These are phyloP conservation scores for Tetanocera ferruginea DNA, from an alignment of 2,888 invertebrate species.

Conservation along the genomic window DNA sequence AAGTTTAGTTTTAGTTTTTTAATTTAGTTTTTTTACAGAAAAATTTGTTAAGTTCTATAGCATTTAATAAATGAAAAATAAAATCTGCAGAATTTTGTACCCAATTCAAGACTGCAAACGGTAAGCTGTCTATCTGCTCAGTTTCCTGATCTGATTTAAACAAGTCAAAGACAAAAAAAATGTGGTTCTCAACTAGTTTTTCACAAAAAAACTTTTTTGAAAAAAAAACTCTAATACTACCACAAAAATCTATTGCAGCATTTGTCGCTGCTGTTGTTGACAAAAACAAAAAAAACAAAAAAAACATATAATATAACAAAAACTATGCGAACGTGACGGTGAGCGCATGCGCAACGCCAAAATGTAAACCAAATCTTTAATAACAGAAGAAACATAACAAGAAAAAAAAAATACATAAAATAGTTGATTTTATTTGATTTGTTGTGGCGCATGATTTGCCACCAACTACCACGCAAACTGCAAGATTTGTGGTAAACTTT, in stretches of 20 bases:
- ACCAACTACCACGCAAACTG: neutral
- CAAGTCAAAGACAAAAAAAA: no score
- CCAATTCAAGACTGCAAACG: no score
- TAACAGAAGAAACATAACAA: neutral
- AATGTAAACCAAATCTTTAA: neutral
- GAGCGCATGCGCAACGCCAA: conserved; percentile 26
- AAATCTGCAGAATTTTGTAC: no score
- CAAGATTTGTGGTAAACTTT: no score
- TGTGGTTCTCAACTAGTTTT: no score
- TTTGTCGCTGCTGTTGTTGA: neutral
- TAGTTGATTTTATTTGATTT: neutral
- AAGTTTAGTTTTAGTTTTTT: no score
- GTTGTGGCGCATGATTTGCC: neutral
- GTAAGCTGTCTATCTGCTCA: no score
- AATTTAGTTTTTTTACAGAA: no score
- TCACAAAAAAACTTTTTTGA: no score
- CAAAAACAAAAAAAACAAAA: neutral
- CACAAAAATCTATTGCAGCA: conserved; percentile 21
- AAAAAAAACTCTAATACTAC: conserved; percentile 15
- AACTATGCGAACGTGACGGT: neutral
- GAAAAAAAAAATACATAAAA: neutral
- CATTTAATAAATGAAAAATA: no score
- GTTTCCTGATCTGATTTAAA: no score
- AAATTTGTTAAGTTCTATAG: no score
- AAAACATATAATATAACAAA: neutral